Percentiles rank a stretch among this genome's conserved stretches.
Conservation (phyloP, 2,888 invertebrate species). For the Epistrophe eligans region DNA sequence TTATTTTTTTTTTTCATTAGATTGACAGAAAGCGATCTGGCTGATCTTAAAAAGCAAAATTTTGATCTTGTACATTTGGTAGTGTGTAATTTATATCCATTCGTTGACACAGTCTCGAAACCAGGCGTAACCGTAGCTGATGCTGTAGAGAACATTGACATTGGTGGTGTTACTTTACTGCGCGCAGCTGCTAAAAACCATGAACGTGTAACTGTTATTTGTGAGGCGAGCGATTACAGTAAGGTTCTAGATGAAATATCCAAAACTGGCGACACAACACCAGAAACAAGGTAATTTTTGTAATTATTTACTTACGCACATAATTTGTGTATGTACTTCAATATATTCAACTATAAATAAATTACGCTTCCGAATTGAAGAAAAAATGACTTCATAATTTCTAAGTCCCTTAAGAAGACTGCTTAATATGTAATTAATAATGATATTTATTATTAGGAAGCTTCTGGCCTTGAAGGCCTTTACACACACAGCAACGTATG, state of each 20-base stretch:
- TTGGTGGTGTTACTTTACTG: slow-evolving; percentile 97
- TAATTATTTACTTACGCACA: neutral
- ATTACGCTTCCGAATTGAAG: no score
- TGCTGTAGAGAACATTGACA: slow-evolving; percentile 98
- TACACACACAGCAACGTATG: slow-evolving; percentile 97
- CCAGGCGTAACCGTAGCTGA: slow-evolving; percentile 92
- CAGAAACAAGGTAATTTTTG: slow-evolving; percentile 82
- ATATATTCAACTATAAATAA: no score
- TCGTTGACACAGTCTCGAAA: slow-evolving; percentile 93
- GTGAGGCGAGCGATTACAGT: slow-evolving; percentile 95
- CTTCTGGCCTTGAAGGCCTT: slow-evolving; percentile 96
- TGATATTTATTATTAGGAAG: slow-evolving; percentile 85
- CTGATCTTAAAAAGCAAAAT: slow-evolving; percentile 91
- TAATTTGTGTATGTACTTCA: no score
- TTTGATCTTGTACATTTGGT: slow-evolving; percentile 94
- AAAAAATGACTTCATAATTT: no score
- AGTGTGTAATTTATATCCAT: slow-evolving; percentile 98
- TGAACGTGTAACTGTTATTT: slow-evolving; percentile 95
- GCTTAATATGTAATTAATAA: neutral
- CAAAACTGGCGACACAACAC: slow-evolving; percentile 89
- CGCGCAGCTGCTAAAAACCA: slow-evolving; percentile 99
- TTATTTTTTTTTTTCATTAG: slow-evolving; percentile 84
- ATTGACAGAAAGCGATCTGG: slow-evolving; percentile 89
- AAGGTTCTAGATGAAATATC: slow-evolving; percentile 90
- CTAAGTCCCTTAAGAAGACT: neutral